Evolutionary conservation across 2,888 invertebrate genomes (phyloP).

Genomic region (Mechanitis mazaeus): DNA sequence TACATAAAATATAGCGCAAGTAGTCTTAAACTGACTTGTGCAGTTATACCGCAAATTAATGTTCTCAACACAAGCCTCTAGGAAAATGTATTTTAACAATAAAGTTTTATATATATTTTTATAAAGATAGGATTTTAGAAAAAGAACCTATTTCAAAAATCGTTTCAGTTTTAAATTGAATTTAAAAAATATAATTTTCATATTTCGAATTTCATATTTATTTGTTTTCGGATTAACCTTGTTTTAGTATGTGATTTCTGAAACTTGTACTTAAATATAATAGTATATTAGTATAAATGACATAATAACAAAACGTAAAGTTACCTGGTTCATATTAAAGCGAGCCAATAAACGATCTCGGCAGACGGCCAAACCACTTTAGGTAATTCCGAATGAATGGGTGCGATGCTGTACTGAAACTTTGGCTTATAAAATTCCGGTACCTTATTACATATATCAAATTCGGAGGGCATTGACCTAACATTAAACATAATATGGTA

Average conservation of each 20-base stretch:
- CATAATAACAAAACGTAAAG: conserved; percentile 6
- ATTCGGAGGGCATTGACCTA: neutral
- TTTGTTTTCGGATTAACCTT: neutral
- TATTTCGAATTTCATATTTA: neutral
- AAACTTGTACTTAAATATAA: neutral
- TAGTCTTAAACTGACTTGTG: neutral
- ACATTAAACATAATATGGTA: neutral
- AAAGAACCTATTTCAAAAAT: neutral
- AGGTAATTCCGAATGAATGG: conserved; percentile 48
- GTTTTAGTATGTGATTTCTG: neutral
- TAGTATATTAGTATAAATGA: neutral
- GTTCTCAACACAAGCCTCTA: neutral
- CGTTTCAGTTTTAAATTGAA: neutral
- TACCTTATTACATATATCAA: conserved; percentile 2
- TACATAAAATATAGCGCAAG: conserved; percentile 3
- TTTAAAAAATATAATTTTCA: neutral
- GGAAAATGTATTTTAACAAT: neutral
- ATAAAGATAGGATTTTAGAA: too few species aligned
- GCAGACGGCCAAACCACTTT: conserved; percentile 48
- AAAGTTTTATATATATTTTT: neutral
- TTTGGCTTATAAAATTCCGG: conserved; percentile 36
- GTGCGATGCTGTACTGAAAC: conserved; percentile 22
- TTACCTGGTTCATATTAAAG: conserved; percentile 24
- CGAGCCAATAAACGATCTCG: conserved; percentile 28
- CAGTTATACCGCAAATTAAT: neutral